A percentile compares a stretch with the other conserved stretches of the same genome.
These are phyloP conservation scores for Acyrthosiphon pisum DNA, from an alignment of 1,140 invertebrate genomes.

Conservation along the genomic window DNA sequence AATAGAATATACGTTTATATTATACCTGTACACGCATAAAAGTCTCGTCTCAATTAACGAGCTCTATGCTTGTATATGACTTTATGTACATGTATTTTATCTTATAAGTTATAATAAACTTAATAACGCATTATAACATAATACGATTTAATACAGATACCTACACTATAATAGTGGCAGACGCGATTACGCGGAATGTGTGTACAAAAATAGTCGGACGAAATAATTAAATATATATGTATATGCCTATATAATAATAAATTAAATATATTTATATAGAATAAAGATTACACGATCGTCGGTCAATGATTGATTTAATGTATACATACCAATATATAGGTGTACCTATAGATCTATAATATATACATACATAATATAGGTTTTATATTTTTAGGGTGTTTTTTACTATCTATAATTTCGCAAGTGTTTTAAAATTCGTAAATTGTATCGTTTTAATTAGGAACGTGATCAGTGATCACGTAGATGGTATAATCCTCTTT, in stretches of 20 bases:
- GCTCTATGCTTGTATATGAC: not conserved
- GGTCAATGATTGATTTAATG: not conserved
- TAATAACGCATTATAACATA: not conserved
- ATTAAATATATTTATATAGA: not conserved
- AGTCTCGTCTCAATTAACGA: constrained; percentile 15
- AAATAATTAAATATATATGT: not conserved
- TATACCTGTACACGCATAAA: not conserved
- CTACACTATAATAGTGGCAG: not conserved
- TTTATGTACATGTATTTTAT: not conserved
- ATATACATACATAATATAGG: no score
- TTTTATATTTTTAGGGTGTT: no score
- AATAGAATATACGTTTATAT: not conserved
- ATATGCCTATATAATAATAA: not conserved
- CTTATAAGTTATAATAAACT: not conserved
- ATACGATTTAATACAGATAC: not conserved
- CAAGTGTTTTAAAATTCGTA: no score
- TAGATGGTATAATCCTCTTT: no score
- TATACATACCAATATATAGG: not conserved
- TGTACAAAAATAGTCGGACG: not conserved
- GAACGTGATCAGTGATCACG: no score
- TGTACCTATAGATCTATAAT: no score
- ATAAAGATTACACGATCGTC: not conserved
- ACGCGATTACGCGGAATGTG: not conserved
- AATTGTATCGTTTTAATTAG: no score
- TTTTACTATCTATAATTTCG: no score